Base-by-base conservation (phyloP, 2,888 invertebrate species). In the Pharmacophagus antenor region DNA sequence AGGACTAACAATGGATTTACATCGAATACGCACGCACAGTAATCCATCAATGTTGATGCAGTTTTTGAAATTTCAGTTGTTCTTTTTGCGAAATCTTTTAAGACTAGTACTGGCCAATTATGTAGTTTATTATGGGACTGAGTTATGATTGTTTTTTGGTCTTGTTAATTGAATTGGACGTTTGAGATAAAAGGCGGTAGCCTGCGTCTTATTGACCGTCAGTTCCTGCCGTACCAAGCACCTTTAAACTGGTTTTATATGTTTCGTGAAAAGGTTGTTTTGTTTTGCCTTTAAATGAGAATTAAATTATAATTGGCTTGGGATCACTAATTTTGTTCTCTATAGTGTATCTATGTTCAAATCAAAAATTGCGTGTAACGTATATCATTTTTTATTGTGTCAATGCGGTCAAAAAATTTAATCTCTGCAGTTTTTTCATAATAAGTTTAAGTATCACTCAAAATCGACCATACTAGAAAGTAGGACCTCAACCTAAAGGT, bases 1-100 rank as follows among this genome's bases (percentile, higher is more conserved):
- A 60, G 54, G 60, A 51, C 49, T 46, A n/a, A 0, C 12, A 25
- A 27, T 44, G 51, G 46, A 22, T 50, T 25, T 41, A 31, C n/a
- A 51, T 17, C 12, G 51, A 54, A 17, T n/a, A 50, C 17, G 12
- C 46, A 37, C 15, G 12, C 22, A 50, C 6, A 17, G 46, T 56
- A 50, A 55, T 56, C 37, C 25, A 46, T 51, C 37, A 55, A 46
- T n/a, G 21, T 51, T 23, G 20, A 46, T 44, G 18, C 23, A n/a
- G 18, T 18, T 50, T 37, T 22, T 15, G 21, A 8, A 54, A 58
- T 55, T 20, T 18, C 42, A 50, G 42, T 49, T 52, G 51, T 54
- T 54, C 10, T 15, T 50, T 54, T 55, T 23, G 18, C 21, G 20
- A 27, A 20, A 31, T 46, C 50, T 55, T n/a, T n/a, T 46, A 1